Conservation (phyloP, 1,140 invertebrate genomes). For the Caenorhabditis latens region DNA sequence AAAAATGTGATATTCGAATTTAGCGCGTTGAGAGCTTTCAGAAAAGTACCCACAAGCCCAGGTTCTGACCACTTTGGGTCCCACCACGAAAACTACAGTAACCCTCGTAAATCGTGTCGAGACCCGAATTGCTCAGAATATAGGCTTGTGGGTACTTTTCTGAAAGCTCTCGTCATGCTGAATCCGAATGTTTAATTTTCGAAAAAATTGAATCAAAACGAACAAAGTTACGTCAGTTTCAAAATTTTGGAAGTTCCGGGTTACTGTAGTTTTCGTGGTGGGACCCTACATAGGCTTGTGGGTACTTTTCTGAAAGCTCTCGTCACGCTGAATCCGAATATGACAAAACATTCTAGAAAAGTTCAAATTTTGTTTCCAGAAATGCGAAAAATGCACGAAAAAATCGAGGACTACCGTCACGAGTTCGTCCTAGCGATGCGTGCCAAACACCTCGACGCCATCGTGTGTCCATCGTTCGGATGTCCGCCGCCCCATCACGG, state of each 20-base stretch:
- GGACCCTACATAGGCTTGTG: slow-evolving; percentile 6
- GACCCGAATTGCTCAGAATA: not conserved
- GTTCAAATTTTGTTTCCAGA: too few relatives aligned
- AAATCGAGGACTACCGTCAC: slow-evolving; percentile 69
- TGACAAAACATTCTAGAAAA: too few relatives aligned
- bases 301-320: slow-evolving; percentile 57
- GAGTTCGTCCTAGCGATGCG: slow-evolving; percentile 58
- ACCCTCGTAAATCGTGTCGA: not conserved
- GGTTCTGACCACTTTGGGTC: not conserved
- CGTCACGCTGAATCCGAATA: slow-evolving; percentile 62
- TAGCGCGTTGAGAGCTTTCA: not conserved
- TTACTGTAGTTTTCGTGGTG: slow-evolving; percentile 2
- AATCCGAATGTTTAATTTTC: not conserved
- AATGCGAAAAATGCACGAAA: slow-evolving; percentile 65
- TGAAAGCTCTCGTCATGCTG: not conserved
- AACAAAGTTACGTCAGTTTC: not conserved
- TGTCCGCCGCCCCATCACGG: slow-evolving; percentile 71
- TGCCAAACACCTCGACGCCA: slow-evolving; percentile 67
- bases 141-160: not conserved
- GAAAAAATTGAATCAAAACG: not conserved
- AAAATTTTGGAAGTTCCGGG: too few relatives aligned
- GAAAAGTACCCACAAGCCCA: not conserved
- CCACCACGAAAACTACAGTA: not conserved
- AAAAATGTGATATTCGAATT: not conserved
- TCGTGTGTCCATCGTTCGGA: slow-evolving; percentile 72